phyloP scores from a whole-genome alignment of 2,797 vertebrate genomes.

The Sarcoramphus papa region DNA sequence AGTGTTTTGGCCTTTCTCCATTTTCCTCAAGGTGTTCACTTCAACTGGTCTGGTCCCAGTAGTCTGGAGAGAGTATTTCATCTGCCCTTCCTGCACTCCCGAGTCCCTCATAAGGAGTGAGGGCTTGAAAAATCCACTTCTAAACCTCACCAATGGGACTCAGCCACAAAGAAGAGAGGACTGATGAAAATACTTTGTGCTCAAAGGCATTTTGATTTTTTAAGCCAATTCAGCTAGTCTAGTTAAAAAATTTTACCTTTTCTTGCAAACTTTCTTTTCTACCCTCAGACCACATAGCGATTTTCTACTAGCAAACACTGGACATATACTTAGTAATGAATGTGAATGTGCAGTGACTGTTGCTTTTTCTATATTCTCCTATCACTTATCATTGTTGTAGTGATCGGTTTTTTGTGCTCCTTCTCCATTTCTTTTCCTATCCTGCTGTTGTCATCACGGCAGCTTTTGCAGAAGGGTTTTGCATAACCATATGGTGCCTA shows the following conservation, averaged over 20 bases:
- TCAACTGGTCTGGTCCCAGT: background rate
- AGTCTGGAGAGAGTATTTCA: background rate
- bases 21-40: background rate
- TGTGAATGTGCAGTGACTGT: background rate
- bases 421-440: background rate
- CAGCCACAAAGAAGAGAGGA: background rate
- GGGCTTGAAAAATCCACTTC: background rate
- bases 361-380: background rate
- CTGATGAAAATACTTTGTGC: background rate
- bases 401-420: background rate
- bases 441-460: background rate
- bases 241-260: background rate
- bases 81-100: background rate
- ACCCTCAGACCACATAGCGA: accelerated
- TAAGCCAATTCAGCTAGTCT: background rate
- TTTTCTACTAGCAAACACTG: background rate
- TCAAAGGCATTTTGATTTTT: background rate
- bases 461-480: background rate
- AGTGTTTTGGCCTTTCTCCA: background rate
- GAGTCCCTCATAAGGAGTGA: background rate
- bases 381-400: background rate
- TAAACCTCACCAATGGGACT: background rate
- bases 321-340: background rate
- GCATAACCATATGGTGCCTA: background rate
- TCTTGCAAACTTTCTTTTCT: background rate